A percentile compares a stretch with the other conserved stretches of the same genome.
Evolutionary conservation across 1,140 invertebrate genomes (phyloP).

Genomic region (Scaptomyza hsui): DNA sequence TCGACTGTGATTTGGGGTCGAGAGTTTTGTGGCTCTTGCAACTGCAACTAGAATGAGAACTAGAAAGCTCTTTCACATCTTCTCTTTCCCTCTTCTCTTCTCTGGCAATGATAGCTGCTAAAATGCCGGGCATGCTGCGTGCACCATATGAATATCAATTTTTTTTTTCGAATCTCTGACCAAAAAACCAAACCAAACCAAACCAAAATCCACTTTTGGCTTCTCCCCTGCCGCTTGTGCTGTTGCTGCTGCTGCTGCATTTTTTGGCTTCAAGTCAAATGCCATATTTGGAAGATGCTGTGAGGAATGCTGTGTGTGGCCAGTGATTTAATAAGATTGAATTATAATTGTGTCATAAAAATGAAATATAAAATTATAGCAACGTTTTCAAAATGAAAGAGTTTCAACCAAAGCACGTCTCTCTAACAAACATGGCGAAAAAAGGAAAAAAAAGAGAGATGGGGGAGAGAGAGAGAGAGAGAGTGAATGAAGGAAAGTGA

Average conservation of each 20-base stretch:
- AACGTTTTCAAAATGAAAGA: background rate
- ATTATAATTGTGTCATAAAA: constrained; percentile 24
- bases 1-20: constrained; percentile 47
- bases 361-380: constrained; percentile 12
- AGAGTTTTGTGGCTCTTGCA: constrained; percentile 41
- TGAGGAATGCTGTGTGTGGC: background rate
- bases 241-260: constrained; percentile 6
- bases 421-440: background rate
- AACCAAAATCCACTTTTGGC: no score
- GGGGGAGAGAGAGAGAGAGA: background rate
- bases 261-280: constrained; percentile 11
- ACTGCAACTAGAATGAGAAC: constrained; percentile 23
- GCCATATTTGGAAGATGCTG: background rate
- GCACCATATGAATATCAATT: constrained; percentile 53
- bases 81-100: background rate
- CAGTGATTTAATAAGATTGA: constrained; percentile 13
- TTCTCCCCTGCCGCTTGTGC: no score
- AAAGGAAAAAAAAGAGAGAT: background rate
- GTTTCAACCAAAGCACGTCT: background rate
- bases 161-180: constrained; percentile 11
- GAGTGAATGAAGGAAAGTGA: background rate
- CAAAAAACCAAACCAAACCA: background rate
- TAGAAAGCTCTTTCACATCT: background rate
- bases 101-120: constrained; percentile 9
- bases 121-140: constrained; percentile 37